Conservation (phyloP, 2,888 invertebrate genomes). For the Tryphoninae sp. region DNA sequence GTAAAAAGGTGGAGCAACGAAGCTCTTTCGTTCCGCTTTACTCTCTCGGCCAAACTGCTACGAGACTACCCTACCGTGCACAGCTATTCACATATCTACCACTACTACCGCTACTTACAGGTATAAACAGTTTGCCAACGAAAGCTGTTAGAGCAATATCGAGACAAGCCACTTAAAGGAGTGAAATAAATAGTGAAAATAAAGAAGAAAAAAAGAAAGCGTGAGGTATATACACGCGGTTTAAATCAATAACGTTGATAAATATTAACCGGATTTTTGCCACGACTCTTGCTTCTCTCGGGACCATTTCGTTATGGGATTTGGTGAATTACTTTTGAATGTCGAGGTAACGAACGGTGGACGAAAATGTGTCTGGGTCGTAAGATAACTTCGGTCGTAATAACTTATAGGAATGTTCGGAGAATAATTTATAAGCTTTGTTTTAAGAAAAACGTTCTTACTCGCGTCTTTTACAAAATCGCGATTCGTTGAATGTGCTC, state of each 20-base stretch:
- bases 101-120: constrained; percentile 5
- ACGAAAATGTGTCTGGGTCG: too few relatives aligned
- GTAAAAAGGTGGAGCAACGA: constrained; percentile 47
- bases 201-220: constrained; percentile 79
- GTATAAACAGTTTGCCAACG: background rate
- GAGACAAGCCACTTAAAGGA: constrained; percentile 28
- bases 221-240: constrained; percentile 66
- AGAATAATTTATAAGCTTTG: too few relatives aligned
- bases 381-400: too few relatives aligned
- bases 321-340: background rate
- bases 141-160: constrained; percentile 45
- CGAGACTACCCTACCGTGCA: constrained; percentile 24
- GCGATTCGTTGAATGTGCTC: too few relatives aligned
- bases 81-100: background rate
- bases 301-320: background rate
- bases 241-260: constrained; percentile 52
- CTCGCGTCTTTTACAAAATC: too few relatives aligned
- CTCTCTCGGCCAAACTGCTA: constrained; percentile 48
- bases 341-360: too few relatives aligned
- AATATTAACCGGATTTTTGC: constrained; percentile 25
- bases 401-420: too few relatives aligned
- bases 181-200: constrained; percentile 64
- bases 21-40: constrained; percentile 45
- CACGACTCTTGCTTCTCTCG: background rate
- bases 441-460: too few relatives aligned